Conservation (phyloP, 1,140 invertebrate genomes). For the Sminthurinus signatus region DNA sequence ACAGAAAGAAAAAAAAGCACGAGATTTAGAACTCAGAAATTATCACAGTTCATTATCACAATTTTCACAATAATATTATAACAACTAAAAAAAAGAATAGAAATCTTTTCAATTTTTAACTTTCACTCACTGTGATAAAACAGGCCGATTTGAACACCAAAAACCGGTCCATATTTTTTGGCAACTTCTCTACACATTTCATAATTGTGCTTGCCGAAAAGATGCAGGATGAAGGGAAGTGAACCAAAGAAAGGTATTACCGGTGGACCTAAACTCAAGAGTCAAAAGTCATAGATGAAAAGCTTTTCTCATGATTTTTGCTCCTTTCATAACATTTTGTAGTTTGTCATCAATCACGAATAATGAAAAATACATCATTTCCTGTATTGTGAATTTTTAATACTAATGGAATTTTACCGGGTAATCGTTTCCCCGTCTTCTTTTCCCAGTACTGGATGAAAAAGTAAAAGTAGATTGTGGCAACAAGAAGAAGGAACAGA, state of each 20-base stretch:
- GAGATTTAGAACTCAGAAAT: too few species aligned
- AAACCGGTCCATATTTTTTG: slow-evolving; percentile 10
- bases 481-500: neutral
- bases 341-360: neutral
- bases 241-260: neutral
- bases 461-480: neutral
- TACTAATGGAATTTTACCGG: neutral
- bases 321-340: neutral
- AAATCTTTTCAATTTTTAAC: neutral
- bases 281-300: neutral
- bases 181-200: slow-evolving; percentile 14
- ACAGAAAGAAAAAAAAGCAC: too few species aligned
- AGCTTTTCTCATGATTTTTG: neutral
- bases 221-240: slow-evolving; percentile 1
- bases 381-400: too few species aligned
- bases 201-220: slow-evolving; percentile 10
- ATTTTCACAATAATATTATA: too few species aligned
- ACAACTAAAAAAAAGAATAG: neutral
- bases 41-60: too few species aligned
- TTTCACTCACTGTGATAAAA: slow-evolving; percentile 9
- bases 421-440: slow-evolving; percentile 10
- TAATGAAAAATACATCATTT: too few species aligned
- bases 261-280: slow-evolving; percentile 5
- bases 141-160: slow-evolving; percentile 9
- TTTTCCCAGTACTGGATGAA: slow-evolving; percentile 10